phyloP scores from a whole-genome alignment of 2,797 vertebrate genomes.

The Scolopax bukidnonensis region DNA sequence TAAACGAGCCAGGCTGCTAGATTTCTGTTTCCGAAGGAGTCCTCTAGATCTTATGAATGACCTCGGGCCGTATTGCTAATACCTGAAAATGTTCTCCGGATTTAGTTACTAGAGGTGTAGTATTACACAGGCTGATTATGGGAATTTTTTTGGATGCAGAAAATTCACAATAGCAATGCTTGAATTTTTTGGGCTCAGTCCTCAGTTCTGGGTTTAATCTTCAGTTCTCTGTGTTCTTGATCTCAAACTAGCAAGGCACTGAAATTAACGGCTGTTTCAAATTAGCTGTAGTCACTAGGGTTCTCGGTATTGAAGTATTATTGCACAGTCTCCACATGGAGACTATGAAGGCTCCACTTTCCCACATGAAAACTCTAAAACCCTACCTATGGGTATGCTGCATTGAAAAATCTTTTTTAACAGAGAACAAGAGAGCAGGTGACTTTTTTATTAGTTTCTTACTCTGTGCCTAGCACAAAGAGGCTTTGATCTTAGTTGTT shows the following conservation, averaged over 20 bases:
- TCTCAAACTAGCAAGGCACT: background rate
- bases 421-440: background rate
- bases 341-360: background rate
- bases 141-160: background rate
- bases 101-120: background rate
- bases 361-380: background rate
- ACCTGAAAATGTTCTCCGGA: background rate
- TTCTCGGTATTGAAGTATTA: background rate
- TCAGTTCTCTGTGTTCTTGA: background rate
- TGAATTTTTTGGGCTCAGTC: background rate
- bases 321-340: background rate
- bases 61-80: background rate
- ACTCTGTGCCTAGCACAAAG: background rate
- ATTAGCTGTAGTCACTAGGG: rapidly evolving
- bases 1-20: constrained; percentile 59
- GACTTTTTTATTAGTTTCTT: background rate
- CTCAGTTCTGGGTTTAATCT: background rate
- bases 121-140: background rate
- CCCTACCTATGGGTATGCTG: background rate
- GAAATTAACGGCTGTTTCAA: background rate
- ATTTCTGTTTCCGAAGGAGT: constrained; percentile 42
- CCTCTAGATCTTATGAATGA: constrained; percentile 22
- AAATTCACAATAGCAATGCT: background rate
- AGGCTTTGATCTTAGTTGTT: background rate
- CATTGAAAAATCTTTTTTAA: background rate